Evolutionary conservation across 1,140 invertebrate genomes (phyloP), one percentile per base, ranked within the genome.

Genomic region (Ylistrum balloti): DNA sequence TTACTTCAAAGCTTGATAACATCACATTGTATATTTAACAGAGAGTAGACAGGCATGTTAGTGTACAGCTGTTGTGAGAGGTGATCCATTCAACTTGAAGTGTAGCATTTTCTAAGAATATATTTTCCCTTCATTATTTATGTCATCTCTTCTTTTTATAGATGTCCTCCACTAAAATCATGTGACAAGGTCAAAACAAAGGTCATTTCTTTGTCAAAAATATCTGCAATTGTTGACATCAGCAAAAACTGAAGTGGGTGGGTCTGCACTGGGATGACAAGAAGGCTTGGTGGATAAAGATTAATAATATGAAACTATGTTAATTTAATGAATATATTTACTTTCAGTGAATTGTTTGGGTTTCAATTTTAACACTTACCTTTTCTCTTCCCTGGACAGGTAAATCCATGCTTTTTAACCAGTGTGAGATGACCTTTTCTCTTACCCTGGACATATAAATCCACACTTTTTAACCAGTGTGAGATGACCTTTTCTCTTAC

Each of bases 101-200:
- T 45, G 41, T 45, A 45, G 41, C 41, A 1, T 45, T 17, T 45
- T 17, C 41, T 17, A 1, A 17, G 41, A 45, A 45, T 45, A 13
- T 45, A 17, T 45, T 74, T 5, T 74, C 56, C 22, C 56, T 28
- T 74, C n/a, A 28, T 74, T 74, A 74, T 28, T 5, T 74, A n/a
- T 74, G 56, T n/a, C n/a, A 9, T 5, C 5, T 28, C 22, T 74
- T 7, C 22, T 74, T 74, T n/a, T 28, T 74, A 5, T n/a, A 28
- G n/a, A 74, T 74, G 56, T n/a, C 56, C 7, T 74, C 56, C 11
- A n/a, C 56, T 74, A 0, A n/a, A 17, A 17, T 74, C 56, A 74
- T 74, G 56, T 74, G 56, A 74, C 56, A 74, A 74, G 56, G 56
- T 74, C 56, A 74, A n/a, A n/a, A 28, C 9, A 74, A 74, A 28